These are phyloP conservation scores for Hormaphis cornu DNA, from an alignment of 1,140 invertebrate species.

Conservation along the genomic window DNA sequence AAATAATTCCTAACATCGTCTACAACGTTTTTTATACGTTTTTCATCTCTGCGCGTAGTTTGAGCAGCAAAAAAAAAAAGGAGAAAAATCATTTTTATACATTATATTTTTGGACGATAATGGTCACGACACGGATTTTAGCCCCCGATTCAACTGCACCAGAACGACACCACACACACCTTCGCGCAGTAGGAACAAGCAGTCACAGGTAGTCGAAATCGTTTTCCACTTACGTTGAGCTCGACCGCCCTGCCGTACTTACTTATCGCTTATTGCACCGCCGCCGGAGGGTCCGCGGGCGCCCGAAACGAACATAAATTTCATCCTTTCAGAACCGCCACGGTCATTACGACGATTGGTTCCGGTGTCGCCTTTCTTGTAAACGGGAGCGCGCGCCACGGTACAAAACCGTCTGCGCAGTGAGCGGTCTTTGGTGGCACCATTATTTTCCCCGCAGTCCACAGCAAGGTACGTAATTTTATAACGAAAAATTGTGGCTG, in stretches of 20 bases:
- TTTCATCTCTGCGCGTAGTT: no score
- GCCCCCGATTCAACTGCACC: no score
- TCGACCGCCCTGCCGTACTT: not conserved
- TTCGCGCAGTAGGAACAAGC: not conserved
- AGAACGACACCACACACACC: not conserved
- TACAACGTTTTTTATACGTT: no score
- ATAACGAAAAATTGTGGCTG: no score
- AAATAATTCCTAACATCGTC: no score
- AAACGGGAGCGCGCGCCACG: not conserved
- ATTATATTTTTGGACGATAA: no score
- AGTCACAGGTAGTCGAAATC: not conserved
- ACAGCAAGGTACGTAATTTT: no score
- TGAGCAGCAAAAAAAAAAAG: no score
- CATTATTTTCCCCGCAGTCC: not conserved
- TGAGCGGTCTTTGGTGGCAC: not conserved
- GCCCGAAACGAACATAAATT: slow-evolving; percentile 6
- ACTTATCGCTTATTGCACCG: not conserved
- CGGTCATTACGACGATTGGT: not conserved
- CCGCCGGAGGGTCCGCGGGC: not conserved
- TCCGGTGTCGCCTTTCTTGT: slow-evolving; percentile 16
- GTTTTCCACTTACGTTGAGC: slow-evolving; percentile 3
- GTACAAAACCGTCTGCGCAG: not conserved
- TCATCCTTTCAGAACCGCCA: slow-evolving; percentile 16
- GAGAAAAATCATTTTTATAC: no score
- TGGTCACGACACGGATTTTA: no score